Evolutionary conservation across 2,113 vertebrate genomes (phyloP), one percentile per base, ranked within the genome.

Genomic region (Labeo rohita): DNA sequence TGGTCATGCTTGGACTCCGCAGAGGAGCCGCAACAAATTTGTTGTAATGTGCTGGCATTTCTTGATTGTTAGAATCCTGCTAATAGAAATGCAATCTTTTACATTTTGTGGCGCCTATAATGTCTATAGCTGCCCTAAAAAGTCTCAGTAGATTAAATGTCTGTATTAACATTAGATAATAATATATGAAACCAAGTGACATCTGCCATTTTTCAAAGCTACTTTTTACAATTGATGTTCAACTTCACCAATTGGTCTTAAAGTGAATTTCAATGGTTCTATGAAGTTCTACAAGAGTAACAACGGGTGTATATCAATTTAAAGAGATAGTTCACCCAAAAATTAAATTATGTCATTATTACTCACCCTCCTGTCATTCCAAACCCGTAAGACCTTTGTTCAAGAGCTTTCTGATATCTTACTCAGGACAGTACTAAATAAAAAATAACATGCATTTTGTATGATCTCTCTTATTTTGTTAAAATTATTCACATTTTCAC

Each of bases 21-120:
- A 91, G 88, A 94, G 91, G 84, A 89, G 87, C 92, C 87, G 85
- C 91, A 90, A 94, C 91, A 94, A 95, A 94, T 92, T 92, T 93
- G 47, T 11, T 34, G 28, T 52, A 54, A 77, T 4, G 50, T 36
- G 50, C 49, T 77, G 75, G 50, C 49, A 52, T 77, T 77, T 23
- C 28, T 52, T 36, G 23, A 54, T 54, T 77, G 49, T 77, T 75
- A 50, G 28, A 65, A 72, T n/a, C 61, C 52, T 50, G 18, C 59
- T 68, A 39, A 65, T 13, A 79, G 61, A 76, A 65, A 23, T 43
- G 47, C 4, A 8, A 28, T 18, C 23, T 28, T 76, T 49, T 76
- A 50, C n/a, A 9, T 76, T 76, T 76, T 76, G 12, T 52, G 74
- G 49, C 7, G 0, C 77, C n/a, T 65, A 11, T n/a, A 65, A 66